phyloP scores from a whole-genome alignment of 2,888 invertebrate species.

The Drosophila birchii region DNA sequence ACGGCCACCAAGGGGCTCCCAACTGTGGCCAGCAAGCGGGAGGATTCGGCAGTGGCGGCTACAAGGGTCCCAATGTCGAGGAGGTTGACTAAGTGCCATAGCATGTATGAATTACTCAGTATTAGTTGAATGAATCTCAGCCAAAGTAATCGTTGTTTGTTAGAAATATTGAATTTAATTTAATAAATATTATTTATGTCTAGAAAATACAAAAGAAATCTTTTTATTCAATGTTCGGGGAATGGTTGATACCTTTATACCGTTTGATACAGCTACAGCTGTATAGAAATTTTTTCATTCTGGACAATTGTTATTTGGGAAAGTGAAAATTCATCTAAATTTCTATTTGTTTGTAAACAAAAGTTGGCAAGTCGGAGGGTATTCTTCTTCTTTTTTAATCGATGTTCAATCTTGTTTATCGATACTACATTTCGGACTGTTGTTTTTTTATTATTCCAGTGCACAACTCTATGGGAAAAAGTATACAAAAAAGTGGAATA shows the following conservation, averaged over 20 bases:
- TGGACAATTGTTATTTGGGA: no score
- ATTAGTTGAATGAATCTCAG: background rate
- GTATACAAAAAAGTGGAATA: no score
- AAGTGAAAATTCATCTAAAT: background rate
- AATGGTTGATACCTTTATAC: background rate
- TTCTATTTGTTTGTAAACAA: slow-evolving; percentile 4
- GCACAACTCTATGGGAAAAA: no score
- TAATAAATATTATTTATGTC: background rate
- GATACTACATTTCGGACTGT: no score
- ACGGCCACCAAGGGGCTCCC: background rate
- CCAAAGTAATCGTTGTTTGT: background rate
- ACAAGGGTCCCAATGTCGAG: slow-evolving; percentile 5
- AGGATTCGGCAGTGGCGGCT: slow-evolving; percentile 2
- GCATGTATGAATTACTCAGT: background rate
- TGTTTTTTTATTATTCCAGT: no score
- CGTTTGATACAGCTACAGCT: no score
- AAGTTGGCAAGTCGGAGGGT: background rate
- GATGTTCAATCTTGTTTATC: background rate
- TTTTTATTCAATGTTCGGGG: background rate
- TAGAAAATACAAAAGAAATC: background rate
- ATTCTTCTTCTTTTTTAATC: background rate
- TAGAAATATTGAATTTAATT: background rate
- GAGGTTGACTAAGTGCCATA: slow-evolving; percentile 1
- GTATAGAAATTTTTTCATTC: no score
- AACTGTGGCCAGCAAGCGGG: slow-evolving; percentile 5